phyloP scores from a whole-genome alignment of 1,140 invertebrate species.

The Teleogryllus occipitalis region DNA sequence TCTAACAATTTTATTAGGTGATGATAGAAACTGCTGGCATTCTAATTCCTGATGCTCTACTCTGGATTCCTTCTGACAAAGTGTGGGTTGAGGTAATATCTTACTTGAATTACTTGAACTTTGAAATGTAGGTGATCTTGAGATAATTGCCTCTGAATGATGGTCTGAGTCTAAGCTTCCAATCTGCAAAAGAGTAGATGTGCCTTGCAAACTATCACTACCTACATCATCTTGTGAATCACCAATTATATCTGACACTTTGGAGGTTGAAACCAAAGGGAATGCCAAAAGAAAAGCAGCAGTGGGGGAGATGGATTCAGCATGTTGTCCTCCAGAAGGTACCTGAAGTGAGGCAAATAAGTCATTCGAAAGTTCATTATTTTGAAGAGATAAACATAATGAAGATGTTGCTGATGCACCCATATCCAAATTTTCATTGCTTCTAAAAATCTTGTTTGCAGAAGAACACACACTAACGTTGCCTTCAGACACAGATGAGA shows the following conservation, averaged over 20 bases:
- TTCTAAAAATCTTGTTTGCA: background rate
- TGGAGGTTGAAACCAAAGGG: constrained; percentile 53
- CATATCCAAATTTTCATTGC: too few relatives aligned
- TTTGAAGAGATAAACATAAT: constrained; percentile 34
- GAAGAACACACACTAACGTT: background rate
- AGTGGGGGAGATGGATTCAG: constrained; percentile 63
- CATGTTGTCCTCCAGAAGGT: constrained; percentile 49
- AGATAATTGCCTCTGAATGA: background rate
- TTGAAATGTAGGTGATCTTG: background rate
- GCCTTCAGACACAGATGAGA: background rate
- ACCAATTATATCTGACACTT: constrained; percentile 44
- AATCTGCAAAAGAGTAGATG: constrained; percentile 52
- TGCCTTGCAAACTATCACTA: constrained; percentile 44
- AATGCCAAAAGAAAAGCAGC: constrained; percentile 68
- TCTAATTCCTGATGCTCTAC: too few relatives aligned
- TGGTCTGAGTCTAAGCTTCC: constrained; percentile 42
- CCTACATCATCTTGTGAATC: constrained; percentile 46
- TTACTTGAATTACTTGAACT: background rate
- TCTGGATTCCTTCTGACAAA: too few relatives aligned
- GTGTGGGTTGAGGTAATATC: background rate
- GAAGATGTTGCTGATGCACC: background rate
- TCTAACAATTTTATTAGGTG: too few relatives aligned
- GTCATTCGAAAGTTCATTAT: constrained; percentile 61
- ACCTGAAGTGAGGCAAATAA: constrained; percentile 59
- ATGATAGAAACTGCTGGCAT: too few relatives aligned